phyloP scores from a whole-genome alignment of 2,113 vertebrate genomes.

The Pseudolaguvia tuberculata region DNA sequence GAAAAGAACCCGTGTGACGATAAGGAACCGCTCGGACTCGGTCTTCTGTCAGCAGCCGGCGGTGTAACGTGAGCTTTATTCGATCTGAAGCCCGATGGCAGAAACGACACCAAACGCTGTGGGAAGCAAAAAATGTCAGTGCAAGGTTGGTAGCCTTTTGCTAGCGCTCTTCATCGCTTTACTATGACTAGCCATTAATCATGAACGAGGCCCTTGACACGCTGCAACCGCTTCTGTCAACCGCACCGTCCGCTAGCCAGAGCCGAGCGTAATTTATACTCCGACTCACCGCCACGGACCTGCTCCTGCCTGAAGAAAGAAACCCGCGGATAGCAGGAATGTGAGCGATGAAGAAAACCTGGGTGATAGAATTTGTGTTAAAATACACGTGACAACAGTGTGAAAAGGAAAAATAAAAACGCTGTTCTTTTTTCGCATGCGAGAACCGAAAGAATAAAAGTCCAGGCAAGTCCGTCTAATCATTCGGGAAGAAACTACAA shows the following conservation, averaged over 20 bases:
- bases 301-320: conserved; percentile 51
- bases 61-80: conserved; percentile 29
- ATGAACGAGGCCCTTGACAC: conserved; percentile 51
- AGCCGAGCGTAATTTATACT: conserved; percentile 60
- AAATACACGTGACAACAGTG: neutral
- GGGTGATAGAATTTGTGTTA: neutral
- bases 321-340: conserved; percentile 49
- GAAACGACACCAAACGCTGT: conserved; percentile 32
- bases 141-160: conserved; percentile 17
- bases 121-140: conserved; percentile 10
- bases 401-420: neutral
- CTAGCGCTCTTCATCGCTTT: conserved; percentile 27
- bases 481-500: neutral
- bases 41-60: neutral
- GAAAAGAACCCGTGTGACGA: neutral
- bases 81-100: conserved; percentile 23
- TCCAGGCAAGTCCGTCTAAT: neutral
- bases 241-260: conserved; percentile 60
- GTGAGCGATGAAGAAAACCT: neutral
- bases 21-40: neutral
- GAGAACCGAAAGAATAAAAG: neutral
- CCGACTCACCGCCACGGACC: conserved; percentile 51
- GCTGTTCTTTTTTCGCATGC: no score
- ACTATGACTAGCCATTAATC: conserved; percentile 59
- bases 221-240: conserved; percentile 58